Base-by-base conservation (phyloP, 2,113 vertebrate species). In the Rattus rattus region DNA sequence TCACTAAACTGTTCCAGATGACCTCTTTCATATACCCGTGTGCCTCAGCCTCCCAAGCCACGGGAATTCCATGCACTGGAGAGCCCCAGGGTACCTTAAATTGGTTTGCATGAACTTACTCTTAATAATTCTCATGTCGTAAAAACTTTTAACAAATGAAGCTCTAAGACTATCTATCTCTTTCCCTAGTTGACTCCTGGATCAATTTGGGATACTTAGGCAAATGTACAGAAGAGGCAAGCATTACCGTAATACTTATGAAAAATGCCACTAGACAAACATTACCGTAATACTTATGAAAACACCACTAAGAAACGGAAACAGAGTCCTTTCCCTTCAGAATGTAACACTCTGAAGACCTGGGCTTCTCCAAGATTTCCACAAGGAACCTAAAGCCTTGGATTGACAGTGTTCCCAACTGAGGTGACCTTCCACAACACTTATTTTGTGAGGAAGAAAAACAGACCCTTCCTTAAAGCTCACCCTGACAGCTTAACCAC, bases 381-480 rank as follows among this genome's bases (percentile, higher is more conserved):
- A 72, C 28, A 75, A 36, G 4, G 20, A 12, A 10, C 90, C 75
- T 24, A 36, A 97, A 98, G 91, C 85, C 95, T 94, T 92, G 97
- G 80, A 97, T 97, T 95, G 56, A 83, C 94, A 91, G 77, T 92
- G 36, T 75, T 97, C 97, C 97, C 95, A 92, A 79, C 90, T 22
- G 88, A 77, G 70, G 26, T 77, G 81, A 63, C 93, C 94, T 89
- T 43, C 92, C 69, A 85, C 92, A 95, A 96, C 61, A 94, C 96
- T 92, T 93, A 56, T 92, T 81, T 96, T 96, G 97, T 97, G 94
- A 84, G 54, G 93, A 30, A 96, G 91, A 93, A 96, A 98, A 98
- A 98, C 92, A 97, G 98, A 96, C 0, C 91, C 77, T 96, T 94
- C 96, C 97, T 69, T 43, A 43, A 43, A 43, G 43, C 43, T 43